Evolutionary conservation across 2,888 invertebrate species (phyloP), one percentile per base, ranked within the genome.

Genomic region (Arctia plantaginis): DNA sequence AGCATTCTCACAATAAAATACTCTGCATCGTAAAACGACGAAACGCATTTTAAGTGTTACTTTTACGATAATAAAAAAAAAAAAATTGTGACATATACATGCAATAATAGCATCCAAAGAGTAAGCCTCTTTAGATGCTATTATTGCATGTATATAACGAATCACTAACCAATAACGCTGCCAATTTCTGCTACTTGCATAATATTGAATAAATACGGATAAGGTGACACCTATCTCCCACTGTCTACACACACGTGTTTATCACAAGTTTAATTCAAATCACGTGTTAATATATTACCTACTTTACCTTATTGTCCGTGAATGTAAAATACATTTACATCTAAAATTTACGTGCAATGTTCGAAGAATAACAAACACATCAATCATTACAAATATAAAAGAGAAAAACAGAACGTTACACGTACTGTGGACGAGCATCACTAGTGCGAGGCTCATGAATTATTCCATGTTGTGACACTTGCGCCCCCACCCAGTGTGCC

Each of bases 381-480:
- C 44, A 64, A 70, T 68, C 74, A n/a, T 59, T 30, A 69, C 20
- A 23, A 67, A 72, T 72, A 39, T 71, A 72, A 74, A 47, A n/a
- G 30, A 10, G 65, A 79, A 80, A 77, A 73, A n/a, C 69, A 23
- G 66, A 66, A 39, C n/a, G 27, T 72, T 55, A 68, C 69, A 65
- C 55, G 41, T 70, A 67, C 4, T 33, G 59, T 30, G 59, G 69
- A 69, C n/a, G 69, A 69, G 73, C 80, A 81, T 75, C 83, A 81
- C 84, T 81, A 81, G 76, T n/a, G 55, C 51, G 62, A 30, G 13
- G 30, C 75, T 93, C 91, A 94, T 95, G 93, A 94, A 94, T 94
- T 90, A 94, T 94, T 93, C 93, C 81, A 81, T 87, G 86, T 93
- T 93, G 91, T 91, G 92, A 92, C 92, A 92, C 86, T 80, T 59